Percentiles rank a stretch among this genome's conserved stretches.
phyloP scores from a whole-genome alignment of 2,888 invertebrate species.

The Augochlorella aurata region DNA sequence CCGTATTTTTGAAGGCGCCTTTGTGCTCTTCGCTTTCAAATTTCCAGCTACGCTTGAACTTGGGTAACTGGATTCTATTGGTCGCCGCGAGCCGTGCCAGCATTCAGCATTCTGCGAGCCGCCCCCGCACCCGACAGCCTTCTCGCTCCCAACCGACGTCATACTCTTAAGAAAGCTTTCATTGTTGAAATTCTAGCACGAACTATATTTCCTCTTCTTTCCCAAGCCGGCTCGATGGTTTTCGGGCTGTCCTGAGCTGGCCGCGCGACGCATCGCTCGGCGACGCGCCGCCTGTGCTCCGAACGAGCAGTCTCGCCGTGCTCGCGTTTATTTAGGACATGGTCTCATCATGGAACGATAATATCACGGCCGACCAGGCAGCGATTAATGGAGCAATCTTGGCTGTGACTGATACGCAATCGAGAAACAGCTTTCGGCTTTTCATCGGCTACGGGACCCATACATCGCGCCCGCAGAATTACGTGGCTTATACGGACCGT shows the following conservation, averaged over 20 bases:
- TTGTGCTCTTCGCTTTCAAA: constrained; percentile 54
- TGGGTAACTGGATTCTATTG: constrained; percentile 63
- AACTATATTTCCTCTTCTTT: constrained; percentile 37
- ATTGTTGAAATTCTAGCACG: constrained; percentile 64
- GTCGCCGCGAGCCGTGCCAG: constrained; percentile 42
- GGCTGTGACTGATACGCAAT: constrained; percentile 58
- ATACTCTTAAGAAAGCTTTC: constrained; percentile 63
- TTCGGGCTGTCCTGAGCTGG: not conserved
- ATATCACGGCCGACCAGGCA: constrained; percentile 51
- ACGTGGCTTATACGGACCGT: constrained; percentile 41
- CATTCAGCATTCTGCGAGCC: constrained; percentile 27
- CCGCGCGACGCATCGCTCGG: not conserved
- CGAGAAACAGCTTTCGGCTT: constrained; percentile 57
- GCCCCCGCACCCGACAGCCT: too few relatives aligned
- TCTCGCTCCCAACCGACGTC: constrained; percentile 18
- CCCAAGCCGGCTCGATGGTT: not conserved
- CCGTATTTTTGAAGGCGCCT: constrained; percentile 49
- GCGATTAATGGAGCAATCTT: constrained; percentile 67
- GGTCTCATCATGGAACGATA: constrained; percentile 59
- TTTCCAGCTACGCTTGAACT: constrained; percentile 55
- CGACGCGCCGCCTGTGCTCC: not conserved
- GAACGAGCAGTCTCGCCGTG: constrained; percentile 1
- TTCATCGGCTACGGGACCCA: constrained; percentile 53
- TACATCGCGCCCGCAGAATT: constrained; percentile 30
- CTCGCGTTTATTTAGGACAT: constrained; percentile 62